Evolutionary conservation across 2,797 vertebrate genomes (phyloP).

Genomic region (Rhincodon typus): DNA sequence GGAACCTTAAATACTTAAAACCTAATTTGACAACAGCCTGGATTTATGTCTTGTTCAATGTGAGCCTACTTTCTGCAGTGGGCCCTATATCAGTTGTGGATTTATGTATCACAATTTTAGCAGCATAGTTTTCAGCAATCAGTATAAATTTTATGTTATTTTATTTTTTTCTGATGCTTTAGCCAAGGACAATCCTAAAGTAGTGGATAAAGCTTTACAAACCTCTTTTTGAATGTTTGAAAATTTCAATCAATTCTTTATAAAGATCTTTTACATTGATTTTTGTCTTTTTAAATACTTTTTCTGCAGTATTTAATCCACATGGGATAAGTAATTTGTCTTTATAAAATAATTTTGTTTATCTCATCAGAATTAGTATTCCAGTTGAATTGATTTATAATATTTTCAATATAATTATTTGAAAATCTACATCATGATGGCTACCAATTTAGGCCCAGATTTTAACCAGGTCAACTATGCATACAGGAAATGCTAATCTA

Average conservation of each 20-base stretch:
- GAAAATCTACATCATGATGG: neutral
- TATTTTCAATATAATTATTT: neutral
- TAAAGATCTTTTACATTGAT: neutral
- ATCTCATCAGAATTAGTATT: too few relatives aligned
- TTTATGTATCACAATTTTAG: neutral
- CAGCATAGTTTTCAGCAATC: neutral
- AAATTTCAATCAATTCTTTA: neutral
- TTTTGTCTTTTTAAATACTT: neutral
- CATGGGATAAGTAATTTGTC: neutral
- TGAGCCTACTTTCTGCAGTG: neutral
- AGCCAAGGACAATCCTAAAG: neutral
- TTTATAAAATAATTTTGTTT: too few relatives aligned
- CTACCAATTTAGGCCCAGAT: neutral
- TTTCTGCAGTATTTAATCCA: neutral
- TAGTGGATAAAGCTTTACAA: neutral
- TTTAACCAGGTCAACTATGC: neutral
- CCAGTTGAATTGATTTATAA: neutral
- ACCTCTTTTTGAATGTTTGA: neutral
- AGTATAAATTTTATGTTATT: too few relatives aligned
- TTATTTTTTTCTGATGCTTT: neutral
- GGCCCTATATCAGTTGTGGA: too few relatives aligned
- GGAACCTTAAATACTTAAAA: neutral
- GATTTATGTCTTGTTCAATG: neutral
- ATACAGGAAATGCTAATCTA: neutral
- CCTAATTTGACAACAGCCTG: neutral